Conservation (phyloP, 2,113 vertebrate species). For the Nyctereutes procyonoides region DNA sequence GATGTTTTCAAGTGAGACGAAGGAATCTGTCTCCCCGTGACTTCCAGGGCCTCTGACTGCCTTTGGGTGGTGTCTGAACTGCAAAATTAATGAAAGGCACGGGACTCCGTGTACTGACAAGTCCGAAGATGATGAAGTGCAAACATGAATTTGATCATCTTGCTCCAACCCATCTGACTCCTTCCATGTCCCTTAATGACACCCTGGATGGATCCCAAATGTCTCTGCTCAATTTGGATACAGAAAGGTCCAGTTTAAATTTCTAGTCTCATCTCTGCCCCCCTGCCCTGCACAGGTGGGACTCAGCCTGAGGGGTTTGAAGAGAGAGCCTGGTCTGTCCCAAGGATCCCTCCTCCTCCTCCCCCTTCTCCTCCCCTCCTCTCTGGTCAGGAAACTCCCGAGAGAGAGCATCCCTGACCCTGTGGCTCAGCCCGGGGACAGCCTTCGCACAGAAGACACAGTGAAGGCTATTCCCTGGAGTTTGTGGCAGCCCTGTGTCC, state of each 20-base stretch:
- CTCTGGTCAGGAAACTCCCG: not conserved
- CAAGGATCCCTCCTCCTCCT: not conserved
- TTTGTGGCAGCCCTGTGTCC: not conserved
- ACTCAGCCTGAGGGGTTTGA: not conserved
- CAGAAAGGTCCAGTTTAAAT: not conserved
- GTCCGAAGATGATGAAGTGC: not conserved
- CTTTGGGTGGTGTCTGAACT: not conserved
- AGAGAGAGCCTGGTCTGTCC: not conserved
- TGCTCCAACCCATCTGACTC: not conserved
- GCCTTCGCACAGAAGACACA: not conserved
- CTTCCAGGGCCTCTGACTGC: not conserved
- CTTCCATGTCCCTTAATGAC: not conserved
- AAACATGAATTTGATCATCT: not conserved
- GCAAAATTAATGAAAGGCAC: not conserved
- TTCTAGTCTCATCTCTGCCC: not conserved
- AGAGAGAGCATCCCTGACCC: not conserved
- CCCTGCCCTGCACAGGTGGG: not conserved
- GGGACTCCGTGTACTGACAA: not conserved
- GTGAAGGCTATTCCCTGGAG: not conserved
- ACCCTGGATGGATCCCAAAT: not conserved
- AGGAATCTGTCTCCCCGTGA: not conserved
- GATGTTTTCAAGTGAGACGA: not conserved
- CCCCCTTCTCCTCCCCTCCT: accelerated
- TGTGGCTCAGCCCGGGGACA: not conserved
- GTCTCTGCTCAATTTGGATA: not conserved